Evolutionary conservation across 2,888 invertebrate species (phyloP), one percentile per base, ranked within the genome.

Genomic region (Drosophila seclusa): DNA sequence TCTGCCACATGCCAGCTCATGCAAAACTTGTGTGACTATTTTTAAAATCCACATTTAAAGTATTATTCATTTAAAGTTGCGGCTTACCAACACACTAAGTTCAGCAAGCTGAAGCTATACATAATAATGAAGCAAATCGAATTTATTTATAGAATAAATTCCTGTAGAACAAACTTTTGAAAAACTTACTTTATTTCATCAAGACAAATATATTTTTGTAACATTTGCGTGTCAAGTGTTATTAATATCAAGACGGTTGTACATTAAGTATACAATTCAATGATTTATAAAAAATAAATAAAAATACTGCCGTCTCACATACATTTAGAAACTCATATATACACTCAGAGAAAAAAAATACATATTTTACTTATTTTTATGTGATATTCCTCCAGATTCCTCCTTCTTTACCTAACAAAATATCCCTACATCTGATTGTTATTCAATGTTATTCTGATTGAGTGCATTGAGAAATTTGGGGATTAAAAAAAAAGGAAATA

Each of bases 171-270:
- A 38, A 38, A 38, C 27, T 16, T 27, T 21, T 24, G 10, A 1
- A 29, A 27, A 21, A 29, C 59, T 21, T 36, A 50, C 50, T 60
- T 50, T 60, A 60, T 60, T 60, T 16, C 29, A 60, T 29, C 34
- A 57, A 16, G n/a, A 10, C n/a, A 3, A n/a, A 36, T 55, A 32
- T 52, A 32, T 54, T n/a, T 27, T 27, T 36, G 21, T 38, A 34
- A 50, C 21, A 42, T 29, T 62, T 62, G 42, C 42, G 32, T 13
- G 40, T 40, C 40, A 32, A 42, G 48, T 34, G 29, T 63, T 32
- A 32, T 10, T 52, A 72, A 71, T 71, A 71, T 71, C 45, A 71
- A 45, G n/a, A 52, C 29, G 48, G 21, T 29, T 21, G 55, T 63
- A 24, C 2, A 42, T 40, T 34, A 49, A 48, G 21, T 36, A 24